Conservation (phyloP, 1,140 invertebrate genomes). For the Aleiodes sp. region DNA sequence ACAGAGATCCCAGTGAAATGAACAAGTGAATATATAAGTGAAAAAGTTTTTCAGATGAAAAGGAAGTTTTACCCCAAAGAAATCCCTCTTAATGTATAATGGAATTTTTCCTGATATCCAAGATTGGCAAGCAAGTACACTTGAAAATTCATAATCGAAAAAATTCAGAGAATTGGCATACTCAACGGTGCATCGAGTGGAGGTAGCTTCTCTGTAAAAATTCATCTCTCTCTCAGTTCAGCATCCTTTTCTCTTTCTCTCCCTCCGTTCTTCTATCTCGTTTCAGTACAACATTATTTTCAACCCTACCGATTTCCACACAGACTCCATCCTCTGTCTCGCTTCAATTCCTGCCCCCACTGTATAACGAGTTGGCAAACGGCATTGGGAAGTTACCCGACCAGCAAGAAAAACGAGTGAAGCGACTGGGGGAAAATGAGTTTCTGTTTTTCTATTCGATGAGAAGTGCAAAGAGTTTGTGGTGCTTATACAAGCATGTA, state of each 20-base stretch:
- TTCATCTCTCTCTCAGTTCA: background rate
- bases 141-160: slow-evolving; percentile 7
- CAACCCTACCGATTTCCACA: slow-evolving; percentile 28
- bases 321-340: background rate
- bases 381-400: slow-evolving; percentile 30
- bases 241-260: background rate
- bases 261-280: background rate
- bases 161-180: slow-evolving; percentile 12
- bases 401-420: slow-evolving; percentile 33
- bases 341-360: background rate
- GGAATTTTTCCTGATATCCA: background rate
- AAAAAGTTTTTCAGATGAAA: too few relatives aligned
- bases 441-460: slow-evolving; percentile 19
- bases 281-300: slow-evolving; percentile 30
- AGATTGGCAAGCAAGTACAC: background rate
- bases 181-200: background rate
- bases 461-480: background rate
- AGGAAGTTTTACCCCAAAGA: background rate
- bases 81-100: slow-evolving; percentile 10
- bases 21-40: too few relatives aligned
- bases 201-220: background rate
- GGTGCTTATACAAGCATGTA: background rate
- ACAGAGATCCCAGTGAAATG: too few relatives aligned
- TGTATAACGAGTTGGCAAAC: slow-evolving; percentile 33
- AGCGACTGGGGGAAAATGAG: slow-evolving; percentile 32